phyloP scores from a whole-genome alignment of 1,140 invertebrate species.

The Sycophila sp. region DNA sequence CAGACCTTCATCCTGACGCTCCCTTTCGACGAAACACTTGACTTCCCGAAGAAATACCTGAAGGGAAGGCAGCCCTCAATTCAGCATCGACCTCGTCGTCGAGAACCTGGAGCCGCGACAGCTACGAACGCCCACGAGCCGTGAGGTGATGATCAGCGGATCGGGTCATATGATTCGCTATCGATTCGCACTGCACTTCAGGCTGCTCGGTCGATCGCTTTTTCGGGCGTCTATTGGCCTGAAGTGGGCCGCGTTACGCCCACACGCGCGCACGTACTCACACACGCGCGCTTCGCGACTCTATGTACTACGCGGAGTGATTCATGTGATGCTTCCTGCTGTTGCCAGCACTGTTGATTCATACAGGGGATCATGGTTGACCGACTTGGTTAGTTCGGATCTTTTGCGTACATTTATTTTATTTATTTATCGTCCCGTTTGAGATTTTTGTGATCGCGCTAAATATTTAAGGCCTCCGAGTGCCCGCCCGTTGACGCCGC shows the following conservation, averaged over 20 bases:
- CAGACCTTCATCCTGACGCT: constrained; percentile 78
- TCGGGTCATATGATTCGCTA: constrained; percentile 35
- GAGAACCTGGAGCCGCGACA: neutral
- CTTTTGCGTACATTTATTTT: constrained; percentile 32
- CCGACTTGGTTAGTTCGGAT: constrained; percentile 67
- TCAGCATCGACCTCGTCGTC: neutral
- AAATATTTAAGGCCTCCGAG: neutral
- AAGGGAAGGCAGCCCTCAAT: neutral
- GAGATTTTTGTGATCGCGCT: neutral
- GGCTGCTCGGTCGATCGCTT: neutral
- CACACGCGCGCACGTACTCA: neutral
- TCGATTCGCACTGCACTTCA: constrained; percentile 23
- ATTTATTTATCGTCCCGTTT: neutral
- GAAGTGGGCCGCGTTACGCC: neutral
- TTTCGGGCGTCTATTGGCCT: neutral
- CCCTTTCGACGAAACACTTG: too few species aligned
- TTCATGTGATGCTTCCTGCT: constrained; percentile 50
- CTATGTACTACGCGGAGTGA: constrained; percentile 1
- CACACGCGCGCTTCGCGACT: neutral
- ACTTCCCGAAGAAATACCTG: too few species aligned
- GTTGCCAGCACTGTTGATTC: constrained; percentile 60
- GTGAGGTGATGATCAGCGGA: neutral
- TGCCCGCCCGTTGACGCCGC: neutral
- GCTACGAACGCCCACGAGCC: constrained; percentile 7
- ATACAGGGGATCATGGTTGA: constrained; percentile 67